phyloP scores from a whole-genome alignment of 2,797 vertebrate genomes.

The Podarcis lilfordi region DNA sequence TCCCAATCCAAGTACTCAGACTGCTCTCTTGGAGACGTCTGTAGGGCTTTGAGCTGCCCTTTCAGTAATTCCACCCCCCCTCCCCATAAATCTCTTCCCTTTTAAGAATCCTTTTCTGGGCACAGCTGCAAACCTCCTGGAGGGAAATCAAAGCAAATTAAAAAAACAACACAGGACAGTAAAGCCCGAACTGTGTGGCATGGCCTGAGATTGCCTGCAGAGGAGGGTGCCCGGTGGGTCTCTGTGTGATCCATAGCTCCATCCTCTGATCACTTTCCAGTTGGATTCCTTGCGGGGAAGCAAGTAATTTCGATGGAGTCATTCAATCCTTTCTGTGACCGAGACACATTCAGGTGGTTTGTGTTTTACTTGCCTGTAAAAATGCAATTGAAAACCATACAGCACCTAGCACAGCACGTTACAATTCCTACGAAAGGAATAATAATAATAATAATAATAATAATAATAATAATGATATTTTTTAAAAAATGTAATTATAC shows the following conservation, averaged over 20 bases:
- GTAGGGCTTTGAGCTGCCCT: conserved; percentile 50
- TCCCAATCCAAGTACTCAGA: conserved; percentile 59
- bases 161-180: not conserved
- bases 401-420: too few species aligned
- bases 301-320: not conserved
- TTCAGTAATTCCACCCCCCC: conserved; percentile 36
- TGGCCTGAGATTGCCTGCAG: not conserved
- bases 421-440: too few species aligned
- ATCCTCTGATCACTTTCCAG: not conserved
- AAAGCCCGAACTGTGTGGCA: not conserved
- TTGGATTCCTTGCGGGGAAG: too few species aligned
- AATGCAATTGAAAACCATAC: too few species aligned
- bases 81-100: not conserved
- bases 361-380: too few species aligned
- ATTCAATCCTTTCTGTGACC: not conserved
- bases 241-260: not conserved
- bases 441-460: too few species aligned
- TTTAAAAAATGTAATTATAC: too few species aligned
- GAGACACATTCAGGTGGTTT: not conserved
- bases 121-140: not conserved
- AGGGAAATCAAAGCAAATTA: not conserved
- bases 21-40: conserved; percentile 63
- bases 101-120: not conserved
- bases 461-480: too few species aligned
- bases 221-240: not conserved